Percentiles rank a stretch among this genome's conserved stretches.
These are phyloP conservation scores for Saccopteryx leptura DNA, from an alignment of 2,113 vertebrate genomes.

Conservation along the genomic window DNA sequence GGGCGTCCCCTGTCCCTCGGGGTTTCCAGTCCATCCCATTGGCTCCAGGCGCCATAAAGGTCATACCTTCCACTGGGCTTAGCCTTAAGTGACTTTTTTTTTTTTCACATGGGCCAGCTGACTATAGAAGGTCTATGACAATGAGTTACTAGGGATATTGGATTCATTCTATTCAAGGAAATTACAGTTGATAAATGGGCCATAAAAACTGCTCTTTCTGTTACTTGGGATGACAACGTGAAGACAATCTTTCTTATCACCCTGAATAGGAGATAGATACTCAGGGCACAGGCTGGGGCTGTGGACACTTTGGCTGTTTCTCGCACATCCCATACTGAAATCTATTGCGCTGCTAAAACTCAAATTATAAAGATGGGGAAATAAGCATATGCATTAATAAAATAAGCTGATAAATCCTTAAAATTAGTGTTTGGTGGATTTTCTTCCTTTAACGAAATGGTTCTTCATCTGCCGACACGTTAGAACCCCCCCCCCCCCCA, in stretches of 20 bases:
- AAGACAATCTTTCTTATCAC: not conserved
- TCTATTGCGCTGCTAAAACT: not conserved
- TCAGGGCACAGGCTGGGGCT: not conserved
- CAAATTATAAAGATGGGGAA: not conserved
- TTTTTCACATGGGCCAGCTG: not conserved
- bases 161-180: not conserved
- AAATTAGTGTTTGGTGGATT: not conserved
- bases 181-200: not conserved
- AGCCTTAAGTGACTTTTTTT: not conserved
- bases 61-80: accelerated
- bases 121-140: not conserved
- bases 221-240: not conserved
- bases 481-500: too few species aligned
- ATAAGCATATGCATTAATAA: not conserved
- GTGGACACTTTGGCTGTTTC: not conserved
- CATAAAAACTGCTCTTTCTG: not conserved
- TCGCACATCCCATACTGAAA: not conserved
- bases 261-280: not conserved
- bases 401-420: not conserved
- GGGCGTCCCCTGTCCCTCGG: not conserved
- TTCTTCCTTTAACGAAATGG: not conserved
- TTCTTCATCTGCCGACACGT: too few species aligned
- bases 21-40: not conserved
- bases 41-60: not conserved
- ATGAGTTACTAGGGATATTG: not conserved